phyloP scores from a whole-genome alignment of 1,140 invertebrate genomes.

The Tenebrio molitor region DNA sequence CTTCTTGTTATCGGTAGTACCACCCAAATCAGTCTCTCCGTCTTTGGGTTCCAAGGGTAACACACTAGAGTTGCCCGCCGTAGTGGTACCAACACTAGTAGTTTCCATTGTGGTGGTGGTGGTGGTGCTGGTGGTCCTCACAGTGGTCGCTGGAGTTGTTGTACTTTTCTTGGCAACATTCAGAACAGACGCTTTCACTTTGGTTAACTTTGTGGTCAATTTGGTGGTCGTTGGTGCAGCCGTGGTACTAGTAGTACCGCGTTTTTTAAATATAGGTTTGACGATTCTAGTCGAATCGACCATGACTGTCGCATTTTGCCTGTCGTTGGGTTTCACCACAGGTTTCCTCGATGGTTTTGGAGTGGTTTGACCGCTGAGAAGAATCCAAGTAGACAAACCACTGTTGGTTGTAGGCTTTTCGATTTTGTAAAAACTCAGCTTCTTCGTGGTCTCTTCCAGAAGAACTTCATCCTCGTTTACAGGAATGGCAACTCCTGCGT shows the following conservation, averaged over 20 bases:
- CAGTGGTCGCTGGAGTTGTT: too few relatives aligned
- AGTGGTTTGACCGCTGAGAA: constrained; percentile 72
- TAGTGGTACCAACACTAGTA: constrained; percentile 47
- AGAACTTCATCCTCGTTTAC: constrained; percentile 68
- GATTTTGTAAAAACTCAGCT: constrained; percentile 64
- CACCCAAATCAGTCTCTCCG: constrained; percentile 70
- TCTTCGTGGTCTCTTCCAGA: constrained; percentile 61
- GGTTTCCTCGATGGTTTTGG: constrained; percentile 64
- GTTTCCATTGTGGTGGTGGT: constrained; percentile 58
- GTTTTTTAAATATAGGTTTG: constrained; percentile 63
- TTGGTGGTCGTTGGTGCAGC: constrained; percentile 51
- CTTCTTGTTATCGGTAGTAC: constrained; percentile 66
- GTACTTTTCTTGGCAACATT: constrained; percentile 51
- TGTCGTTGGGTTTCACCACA: constrained; percentile 56
- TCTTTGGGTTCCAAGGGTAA: constrained; percentile 69
- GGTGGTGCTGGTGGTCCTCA: constrained; percentile 56
- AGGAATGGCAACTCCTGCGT: constrained; percentile 73
- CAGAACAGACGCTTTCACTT: constrained; percentile 59
- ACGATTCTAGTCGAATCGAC: constrained; percentile 48
- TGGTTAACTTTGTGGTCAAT: constrained; percentile 59
- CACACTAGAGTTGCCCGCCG: constrained; percentile 48
- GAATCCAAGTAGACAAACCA: constrained; percentile 82
- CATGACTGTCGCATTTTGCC: constrained; percentile 41
- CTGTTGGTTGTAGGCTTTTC: constrained; percentile 73
- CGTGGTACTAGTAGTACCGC: constrained; percentile 51